These are phyloP conservation scores for Dendrocincla tyrannina DNA, from an alignment of 2,797 vertebrate species.

Conservation along the genomic window DNA sequence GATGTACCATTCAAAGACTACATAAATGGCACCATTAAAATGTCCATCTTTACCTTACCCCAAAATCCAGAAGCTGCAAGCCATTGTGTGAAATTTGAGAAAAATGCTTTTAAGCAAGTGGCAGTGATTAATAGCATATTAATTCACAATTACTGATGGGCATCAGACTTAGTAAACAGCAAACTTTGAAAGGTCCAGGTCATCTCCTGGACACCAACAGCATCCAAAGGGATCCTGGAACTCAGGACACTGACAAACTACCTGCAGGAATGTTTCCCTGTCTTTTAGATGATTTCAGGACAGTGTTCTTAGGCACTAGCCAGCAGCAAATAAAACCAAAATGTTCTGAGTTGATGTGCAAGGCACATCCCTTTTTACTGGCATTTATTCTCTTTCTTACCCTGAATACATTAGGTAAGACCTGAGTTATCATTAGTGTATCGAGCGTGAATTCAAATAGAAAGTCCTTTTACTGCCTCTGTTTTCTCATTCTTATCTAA, in stretches of 20 bases:
- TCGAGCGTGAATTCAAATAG: neutral
- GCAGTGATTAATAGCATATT: neutral
- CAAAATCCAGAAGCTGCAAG: neutral
- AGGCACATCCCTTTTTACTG: neutral
- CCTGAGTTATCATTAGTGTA: neutral
- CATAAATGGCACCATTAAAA: neutral
- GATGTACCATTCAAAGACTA: neutral
- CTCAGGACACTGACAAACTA: neutral
- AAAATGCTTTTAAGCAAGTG: neutral
- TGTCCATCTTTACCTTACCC: neutral
- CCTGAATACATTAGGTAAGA: neutral
- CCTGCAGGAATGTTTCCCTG: neutral
- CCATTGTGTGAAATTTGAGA: neutral
- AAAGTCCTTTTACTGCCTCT: neutral
- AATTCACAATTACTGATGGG: neutral
- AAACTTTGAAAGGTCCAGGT: neutral
- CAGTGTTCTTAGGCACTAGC: rapidly evolving
- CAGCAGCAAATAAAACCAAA: neutral
- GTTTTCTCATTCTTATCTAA: neutral
- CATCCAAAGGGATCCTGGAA: neutral
- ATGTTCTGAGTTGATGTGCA: neutral
- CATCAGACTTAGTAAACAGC: neutral
- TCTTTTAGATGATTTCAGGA: neutral
- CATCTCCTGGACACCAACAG: neutral
- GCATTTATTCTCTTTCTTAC: neutral